Evolutionary conservation across 2,113 vertebrate species (phyloP).

Genomic region (Cheirogaleus medius): DNA sequence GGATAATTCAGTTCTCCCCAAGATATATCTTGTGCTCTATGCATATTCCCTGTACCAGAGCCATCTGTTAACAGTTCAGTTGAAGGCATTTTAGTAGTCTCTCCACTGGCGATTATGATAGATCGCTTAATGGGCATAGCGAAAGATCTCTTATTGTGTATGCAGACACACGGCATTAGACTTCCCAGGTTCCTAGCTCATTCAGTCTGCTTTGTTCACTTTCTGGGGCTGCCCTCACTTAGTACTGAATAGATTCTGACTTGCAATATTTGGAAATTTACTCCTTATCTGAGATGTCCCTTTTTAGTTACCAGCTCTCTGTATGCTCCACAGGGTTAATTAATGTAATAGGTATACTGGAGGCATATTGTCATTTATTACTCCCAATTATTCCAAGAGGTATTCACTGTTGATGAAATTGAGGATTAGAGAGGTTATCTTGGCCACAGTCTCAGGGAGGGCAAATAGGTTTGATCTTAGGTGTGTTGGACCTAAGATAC

Average conservation of each 20-base stretch:
- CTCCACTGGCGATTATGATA: neutral
- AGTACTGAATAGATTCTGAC: neutral
- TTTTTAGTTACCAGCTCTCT: neutral
- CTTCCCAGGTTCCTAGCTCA: neutral
- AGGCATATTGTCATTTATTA: neutral
- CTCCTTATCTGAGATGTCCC: neutral
- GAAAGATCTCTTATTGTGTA: neutral
- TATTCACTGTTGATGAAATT: neutral
- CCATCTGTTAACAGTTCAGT: neutral
- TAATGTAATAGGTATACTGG: neutral
- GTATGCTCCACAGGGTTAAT: neutral
- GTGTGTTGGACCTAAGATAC: neutral
- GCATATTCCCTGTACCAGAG: neutral
- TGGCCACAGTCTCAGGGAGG: neutral
- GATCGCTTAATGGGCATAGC: neutral
- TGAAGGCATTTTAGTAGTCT: neutral
- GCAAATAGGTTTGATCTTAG: neutral
- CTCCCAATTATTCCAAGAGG: neutral
- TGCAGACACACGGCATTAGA: neutral
- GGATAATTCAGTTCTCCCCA: neutral
- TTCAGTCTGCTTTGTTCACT: neutral
- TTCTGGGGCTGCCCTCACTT: neutral
- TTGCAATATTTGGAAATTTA: neutral
- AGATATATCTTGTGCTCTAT: neutral
- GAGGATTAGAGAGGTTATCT: neutral